Base-by-base conservation (phyloP, 1,140 invertebrate species). In the Zaprionus capensis region DNA sequence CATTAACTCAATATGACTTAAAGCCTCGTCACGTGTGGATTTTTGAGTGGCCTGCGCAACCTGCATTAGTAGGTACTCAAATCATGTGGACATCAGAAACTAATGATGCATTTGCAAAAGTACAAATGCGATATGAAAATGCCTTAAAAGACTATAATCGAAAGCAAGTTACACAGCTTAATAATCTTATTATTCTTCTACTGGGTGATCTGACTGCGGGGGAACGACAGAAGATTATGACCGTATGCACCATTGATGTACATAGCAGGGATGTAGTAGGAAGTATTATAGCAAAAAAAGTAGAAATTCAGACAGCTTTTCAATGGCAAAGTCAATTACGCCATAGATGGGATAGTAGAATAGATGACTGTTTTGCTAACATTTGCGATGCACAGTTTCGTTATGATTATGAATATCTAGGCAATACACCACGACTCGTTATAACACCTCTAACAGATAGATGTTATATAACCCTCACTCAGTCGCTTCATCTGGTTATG, bases 21-120 rank as follows among this genome's bases (percentile, higher is more conserved):
- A 99, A 98, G 82, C 95, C 97, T 1, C 94, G 98, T 65, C 98
- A 99, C 56, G 94, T 95, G 49, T 99, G 98, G 98, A 94, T 98
- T n/a, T 97, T 97, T 91, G 97, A 98, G 91, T 98, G 96, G 94
- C 96, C 97, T 1, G 98, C 97, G 1, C 97, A 98, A 80, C 80
- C 96, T 4, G 96, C 97, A 0, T 93, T 99, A 9, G 97, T 97
- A 59, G 97, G 97, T 24, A 98, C 97, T 2, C 98, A 99, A 93
- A 98, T 99, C 53, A 98, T 97, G 97, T 99, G 98, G 98, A 97
- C 97, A 1, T 96, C 96, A 0, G 98, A 99, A 93, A 98, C 98
- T 0, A 98, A 96, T 91, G 95, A 97, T 78, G 97, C 98, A 0
- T 98, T 99, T 93, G 94, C 95, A 9, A 95, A 97, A 80, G 93